phyloP scores from a whole-genome alignment of 2,113 vertebrate species.

The Arvicanthis niloticus region DNA sequence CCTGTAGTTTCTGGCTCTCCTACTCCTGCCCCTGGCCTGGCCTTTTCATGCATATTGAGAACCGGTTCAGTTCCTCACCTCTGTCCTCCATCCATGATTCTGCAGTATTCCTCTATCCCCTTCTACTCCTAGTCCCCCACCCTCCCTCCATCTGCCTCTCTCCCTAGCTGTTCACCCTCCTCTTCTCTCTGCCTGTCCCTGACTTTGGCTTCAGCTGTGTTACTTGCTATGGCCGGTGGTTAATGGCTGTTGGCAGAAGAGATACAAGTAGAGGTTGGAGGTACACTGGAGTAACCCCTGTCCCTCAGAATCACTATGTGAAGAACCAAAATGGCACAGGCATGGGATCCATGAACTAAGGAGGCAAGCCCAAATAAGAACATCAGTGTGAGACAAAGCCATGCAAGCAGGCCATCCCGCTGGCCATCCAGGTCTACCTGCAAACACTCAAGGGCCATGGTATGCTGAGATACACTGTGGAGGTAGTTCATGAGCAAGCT shows the following conservation, averaged over 20 bases:
- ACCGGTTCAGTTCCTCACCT: background rate
- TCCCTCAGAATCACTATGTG: background rate
- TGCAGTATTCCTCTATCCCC: background rate
- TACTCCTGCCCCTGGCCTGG: background rate
- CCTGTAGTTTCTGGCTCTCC: background rate
- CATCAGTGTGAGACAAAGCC: too few relatives aligned
- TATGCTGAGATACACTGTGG: rapidly evolving
- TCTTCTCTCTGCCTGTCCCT: background rate
- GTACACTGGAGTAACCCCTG: background rate
- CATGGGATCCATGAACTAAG: background rate
- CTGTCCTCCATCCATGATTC: background rate
- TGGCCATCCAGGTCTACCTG: background rate
- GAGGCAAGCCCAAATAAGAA: background rate
- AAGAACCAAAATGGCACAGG: background rate
- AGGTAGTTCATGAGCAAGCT: background rate
- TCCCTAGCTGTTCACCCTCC: background rate
- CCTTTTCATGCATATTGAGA: background rate
- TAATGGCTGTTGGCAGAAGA: background rate
- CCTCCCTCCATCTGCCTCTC: background rate
- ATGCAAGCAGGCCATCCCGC: background rate
- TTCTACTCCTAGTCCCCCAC: too few relatives aligned
- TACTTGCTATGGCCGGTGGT: background rate
- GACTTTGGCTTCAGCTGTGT: background rate
- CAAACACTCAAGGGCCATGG: background rate
- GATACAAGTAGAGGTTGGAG: background rate